A percentile compares a stretch with the other conserved stretches of the same genome.
Evolutionary conservation across 2,797 vertebrate species (phyloP).

Genomic region (Micromesistius poutassou): DNA sequence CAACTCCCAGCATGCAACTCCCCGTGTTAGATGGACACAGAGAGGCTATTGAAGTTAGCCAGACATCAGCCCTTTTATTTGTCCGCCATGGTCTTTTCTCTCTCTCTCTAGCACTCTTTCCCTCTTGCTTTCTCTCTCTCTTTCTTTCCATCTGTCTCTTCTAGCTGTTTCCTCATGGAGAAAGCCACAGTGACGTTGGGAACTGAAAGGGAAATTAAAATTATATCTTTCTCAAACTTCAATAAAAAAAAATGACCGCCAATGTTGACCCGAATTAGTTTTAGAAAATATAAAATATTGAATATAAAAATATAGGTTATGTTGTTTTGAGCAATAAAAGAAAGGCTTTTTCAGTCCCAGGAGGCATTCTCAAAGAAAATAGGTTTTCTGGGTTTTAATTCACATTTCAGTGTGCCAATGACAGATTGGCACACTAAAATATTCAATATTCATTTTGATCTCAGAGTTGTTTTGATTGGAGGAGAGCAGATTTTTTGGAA

Average conservation of each 20-base stretch:
- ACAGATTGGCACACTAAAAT: not conserved
- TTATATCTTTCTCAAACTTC: conserved; percentile 35
- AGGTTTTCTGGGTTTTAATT: conserved; percentile 1
- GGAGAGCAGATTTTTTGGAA: not conserved
- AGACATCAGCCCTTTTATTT: conserved; percentile 66
- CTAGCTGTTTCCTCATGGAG: not conserved
- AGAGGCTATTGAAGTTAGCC: conserved; percentile 73
- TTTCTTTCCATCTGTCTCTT: conserved; percentile 10
- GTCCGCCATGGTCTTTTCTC: conserved; percentile 51
- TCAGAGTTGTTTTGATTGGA: not conserved
- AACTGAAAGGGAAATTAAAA: conserved; percentile 31
- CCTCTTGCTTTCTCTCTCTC: conserved; percentile 19
- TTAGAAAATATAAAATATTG: conserved; percentile 1
- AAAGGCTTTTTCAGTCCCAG: not conserved
- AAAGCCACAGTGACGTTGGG: conserved; percentile 18
- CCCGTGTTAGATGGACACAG: conserved; percentile 74
- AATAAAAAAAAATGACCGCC: not conserved
- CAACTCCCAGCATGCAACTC: conserved; percentile 75
- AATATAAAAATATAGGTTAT: not conserved
- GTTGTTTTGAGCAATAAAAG: not conserved
- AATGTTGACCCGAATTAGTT: not conserved
- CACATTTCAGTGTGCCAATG: too few species aligned
- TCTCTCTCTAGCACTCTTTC: conserved; percentile 23
- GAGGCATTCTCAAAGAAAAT: not conserved
- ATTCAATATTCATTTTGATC: not conserved